These are phyloP conservation scores for Plebejus melissa DNA, from an alignment of 2,888 invertebrate genomes.

Conservation along the genomic window DNA sequence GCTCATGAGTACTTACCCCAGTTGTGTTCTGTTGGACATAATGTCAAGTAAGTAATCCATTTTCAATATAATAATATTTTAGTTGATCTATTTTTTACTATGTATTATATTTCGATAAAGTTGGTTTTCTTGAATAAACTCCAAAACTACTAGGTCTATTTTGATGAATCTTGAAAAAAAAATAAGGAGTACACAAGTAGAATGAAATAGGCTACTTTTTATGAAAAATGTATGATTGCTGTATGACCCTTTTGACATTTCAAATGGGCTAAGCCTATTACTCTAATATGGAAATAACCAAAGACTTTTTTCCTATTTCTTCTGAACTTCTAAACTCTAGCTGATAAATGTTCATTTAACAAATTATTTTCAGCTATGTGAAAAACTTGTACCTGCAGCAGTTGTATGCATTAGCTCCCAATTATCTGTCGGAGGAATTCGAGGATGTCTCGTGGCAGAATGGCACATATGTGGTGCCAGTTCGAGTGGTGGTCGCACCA, in stretches of 20 bases:
- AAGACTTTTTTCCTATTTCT: too few species aligned
- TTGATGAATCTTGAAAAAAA: background rate
- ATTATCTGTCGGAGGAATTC: constrained; percentile 88
- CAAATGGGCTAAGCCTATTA: background rate
- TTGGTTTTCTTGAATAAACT: too few species aligned
- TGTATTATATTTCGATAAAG: too few species aligned
- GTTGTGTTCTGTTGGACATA: constrained; percentile 74
- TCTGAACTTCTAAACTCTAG: too few species aligned
- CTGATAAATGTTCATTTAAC: background rate
- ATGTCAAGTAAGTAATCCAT: constrained; percentile 74
- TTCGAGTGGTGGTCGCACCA: constrained; percentile 80
- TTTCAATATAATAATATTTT: background rate
- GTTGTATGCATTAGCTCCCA: constrained; percentile 88
- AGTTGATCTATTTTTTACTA: too few species aligned
- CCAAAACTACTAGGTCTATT: too few species aligned
- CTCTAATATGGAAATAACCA: background rate
- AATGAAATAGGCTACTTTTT: background rate
- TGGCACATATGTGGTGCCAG: constrained; percentile 84
- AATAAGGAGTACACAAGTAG: background rate
- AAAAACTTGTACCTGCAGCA: constrained; percentile 90
- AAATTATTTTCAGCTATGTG: constrained; percentile 73
- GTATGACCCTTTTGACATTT: background rate
- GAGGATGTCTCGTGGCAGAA: constrained; percentile 81
- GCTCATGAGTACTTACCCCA: constrained; percentile 81
- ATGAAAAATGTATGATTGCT: background rate